These are phyloP conservation scores for Bombus confusus DNA, from an alignment of 1,140 invertebrate species.

Conservation along the genomic window DNA sequence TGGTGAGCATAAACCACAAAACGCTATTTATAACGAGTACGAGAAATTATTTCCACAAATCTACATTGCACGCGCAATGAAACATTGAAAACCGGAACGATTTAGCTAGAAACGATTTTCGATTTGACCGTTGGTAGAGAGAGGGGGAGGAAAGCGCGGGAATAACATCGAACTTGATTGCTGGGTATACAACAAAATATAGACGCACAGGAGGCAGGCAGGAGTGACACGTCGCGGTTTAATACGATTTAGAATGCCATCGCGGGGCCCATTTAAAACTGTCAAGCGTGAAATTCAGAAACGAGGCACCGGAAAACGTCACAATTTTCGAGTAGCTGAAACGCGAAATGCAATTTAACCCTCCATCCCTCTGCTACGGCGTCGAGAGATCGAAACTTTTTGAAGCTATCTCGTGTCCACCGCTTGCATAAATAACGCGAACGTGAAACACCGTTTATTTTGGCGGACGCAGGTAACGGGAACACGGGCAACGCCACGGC, in stretches of 20 bases:
- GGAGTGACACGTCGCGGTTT: slow-evolving; percentile 39
- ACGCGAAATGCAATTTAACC: slow-evolving; percentile 51
- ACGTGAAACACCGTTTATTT: slow-evolving; percentile 58
- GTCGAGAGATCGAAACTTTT: slow-evolving; percentile 57
- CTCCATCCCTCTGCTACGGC: no score
- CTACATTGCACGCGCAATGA: neutral
- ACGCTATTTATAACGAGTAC: no score
- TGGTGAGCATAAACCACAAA: no score
- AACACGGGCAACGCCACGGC: neutral
- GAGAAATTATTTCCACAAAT: no score
- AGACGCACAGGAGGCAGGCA: neutral
- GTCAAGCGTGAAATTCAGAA: slow-evolving; percentile 52
- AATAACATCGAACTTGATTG: slow-evolving; percentile 42
- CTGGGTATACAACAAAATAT: slow-evolving; percentile 6
- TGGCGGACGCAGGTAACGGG: slow-evolving; percentile 4
- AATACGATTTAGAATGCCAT: slow-evolving; percentile 52
- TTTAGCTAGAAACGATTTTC: slow-evolving; percentile 4
- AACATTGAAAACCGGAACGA: neutral
- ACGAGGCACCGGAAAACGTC: slow-evolving; percentile 44
- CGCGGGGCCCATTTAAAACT: slow-evolving; percentile 46
- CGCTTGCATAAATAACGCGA: slow-evolving; percentile 58
- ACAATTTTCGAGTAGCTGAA: slow-evolving; percentile 53
- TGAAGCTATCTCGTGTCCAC: slow-evolving; percentile 49
- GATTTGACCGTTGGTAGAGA: neutral
- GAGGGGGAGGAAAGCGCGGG: neutral